phyloP scores from a whole-genome alignment of 2,888 invertebrate species.

The Ichneumon xanthorius region DNA sequence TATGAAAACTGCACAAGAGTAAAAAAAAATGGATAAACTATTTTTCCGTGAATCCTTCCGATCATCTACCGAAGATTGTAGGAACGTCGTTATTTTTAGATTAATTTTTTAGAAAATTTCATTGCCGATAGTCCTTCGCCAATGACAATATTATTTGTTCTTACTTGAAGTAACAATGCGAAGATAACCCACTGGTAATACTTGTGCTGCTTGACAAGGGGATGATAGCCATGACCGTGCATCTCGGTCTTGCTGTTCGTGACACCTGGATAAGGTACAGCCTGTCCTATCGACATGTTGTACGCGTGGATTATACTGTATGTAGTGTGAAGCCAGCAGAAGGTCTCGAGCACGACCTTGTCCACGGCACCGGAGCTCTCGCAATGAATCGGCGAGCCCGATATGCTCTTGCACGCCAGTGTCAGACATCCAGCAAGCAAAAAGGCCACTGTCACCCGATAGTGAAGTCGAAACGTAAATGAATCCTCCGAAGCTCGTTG shows the following conservation, averaged over 20 bases:
- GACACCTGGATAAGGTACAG: slow-evolving; percentile 93
- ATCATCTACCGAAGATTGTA: too few relatives aligned
- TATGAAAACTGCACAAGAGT: too few relatives aligned
- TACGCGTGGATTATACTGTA: slow-evolving; percentile 92
- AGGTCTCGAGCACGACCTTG: slow-evolving; percentile 94
- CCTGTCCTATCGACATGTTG: slow-evolving; percentile 88
- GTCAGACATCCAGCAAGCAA: slow-evolving; percentile 86
- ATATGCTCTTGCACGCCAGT: slow-evolving; percentile 85
- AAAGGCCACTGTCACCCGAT: slow-evolving; percentile 86
- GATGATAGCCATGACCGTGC: slow-evolving; percentile 85
- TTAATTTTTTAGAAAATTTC: not conserved
- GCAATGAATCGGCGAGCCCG: slow-evolving; percentile 85
- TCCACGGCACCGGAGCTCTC: slow-evolving; percentile 84
- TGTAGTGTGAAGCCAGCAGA: slow-evolving; percentile 97
- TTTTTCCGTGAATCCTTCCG: too few relatives aligned
- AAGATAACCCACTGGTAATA: slow-evolving; percentile 88
- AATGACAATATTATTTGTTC: slow-evolving; percentile 52
- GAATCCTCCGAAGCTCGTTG: slow-evolving; percentile 84
- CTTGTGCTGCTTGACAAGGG: slow-evolving; percentile 84
- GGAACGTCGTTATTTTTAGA: too few relatives aligned
- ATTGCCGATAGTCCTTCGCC: not conserved
- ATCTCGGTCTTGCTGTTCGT: slow-evolving; percentile 86
- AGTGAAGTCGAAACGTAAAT: slow-evolving; percentile 86
- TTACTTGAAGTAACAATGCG: slow-evolving; percentile 87
- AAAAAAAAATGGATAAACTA: too few relatives aligned